Base-by-base conservation (phyloP, 2,113 vertebrate species). In the Zosterops lateralis region DNA sequence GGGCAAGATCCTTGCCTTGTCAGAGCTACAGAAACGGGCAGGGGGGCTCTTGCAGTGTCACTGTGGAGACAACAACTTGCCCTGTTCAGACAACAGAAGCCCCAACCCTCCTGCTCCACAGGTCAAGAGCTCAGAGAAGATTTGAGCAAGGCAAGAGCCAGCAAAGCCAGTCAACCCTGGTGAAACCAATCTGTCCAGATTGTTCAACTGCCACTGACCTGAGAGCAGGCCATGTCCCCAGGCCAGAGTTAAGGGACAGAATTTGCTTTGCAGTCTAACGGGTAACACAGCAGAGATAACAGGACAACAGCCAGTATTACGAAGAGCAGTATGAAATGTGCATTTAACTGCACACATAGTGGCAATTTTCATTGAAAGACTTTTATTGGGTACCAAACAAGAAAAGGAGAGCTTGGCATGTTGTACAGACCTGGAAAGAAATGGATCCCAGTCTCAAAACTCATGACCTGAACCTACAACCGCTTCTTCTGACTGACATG, bases 151-250 rank as follows among this genome's bases (percentile, higher is more conserved):
- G 78, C 62, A 0, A 21, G 78, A 95, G 91, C 89, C 89, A 91
- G 92, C 84, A 96, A 68, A 92, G 92, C 84, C 94, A 92, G 93
- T 85, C 85, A 87, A 78, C 81, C 50, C 71, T 42, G 84, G 54
- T 24, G 47, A 95, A 95, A 92, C 87, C 2, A 4, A 95, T 31
- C 92, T n/a, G 42, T 68, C 92, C 78, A 73, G 87, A 95, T 88
- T 92, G 78, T 91, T 93, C 71, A 91, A 48, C 82, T 89, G 78
- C 34, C 89, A 56, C 71, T 73, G 72, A 91, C 89, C 60, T 26
- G 64, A 87, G 44, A 74, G 36, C 51, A 45, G 71, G 24, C 60
- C 54, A 26, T 94, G 60, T 92, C 89, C 91, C 72, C 93, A 76
- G 92, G 95, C 88, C 85, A 95, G 24, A 79, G 81, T 29, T 73